These are phyloP conservation scores for Diuraphis noxia DNA, from an alignment of 1,140 invertebrate species.

Conservation along the genomic window DNA sequence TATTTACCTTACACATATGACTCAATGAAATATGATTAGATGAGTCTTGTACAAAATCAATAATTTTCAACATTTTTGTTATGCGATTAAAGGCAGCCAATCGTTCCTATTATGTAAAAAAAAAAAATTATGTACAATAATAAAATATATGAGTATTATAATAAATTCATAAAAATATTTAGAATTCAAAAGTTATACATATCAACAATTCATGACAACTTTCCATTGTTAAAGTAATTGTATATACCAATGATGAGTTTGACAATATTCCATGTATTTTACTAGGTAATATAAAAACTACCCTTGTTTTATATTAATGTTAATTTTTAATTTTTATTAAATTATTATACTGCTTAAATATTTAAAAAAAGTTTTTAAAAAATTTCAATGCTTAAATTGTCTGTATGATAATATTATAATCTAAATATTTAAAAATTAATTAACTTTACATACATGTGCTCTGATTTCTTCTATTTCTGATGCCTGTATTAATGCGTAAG, in stretches of 20 bases:
- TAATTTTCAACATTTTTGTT: constrained; percentile 61
- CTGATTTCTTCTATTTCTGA: constrained; percentile 51
- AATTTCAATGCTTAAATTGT: neutral
- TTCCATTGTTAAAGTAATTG: neutral
- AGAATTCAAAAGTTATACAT: neutral
- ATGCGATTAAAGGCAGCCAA: constrained; percentile 63
- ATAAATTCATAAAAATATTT: neutral
- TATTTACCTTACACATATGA: constrained; percentile 48
- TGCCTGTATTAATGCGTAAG: constrained; percentile 45
- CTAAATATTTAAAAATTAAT: constrained; percentile 39
- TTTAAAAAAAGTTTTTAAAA: neutral
- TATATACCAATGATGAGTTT: too few relatives aligned
- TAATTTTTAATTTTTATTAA: too few relatives aligned
- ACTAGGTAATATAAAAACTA: too few relatives aligned
- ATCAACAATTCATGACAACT: neutral
- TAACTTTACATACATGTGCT: constrained; percentile 40
- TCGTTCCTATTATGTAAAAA: constrained; percentile 59
- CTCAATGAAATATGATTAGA: constrained; percentile 37
- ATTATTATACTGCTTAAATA: too few relatives aligned
- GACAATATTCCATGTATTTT: neutral
- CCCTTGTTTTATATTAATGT: too few relatives aligned
- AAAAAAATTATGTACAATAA: neutral
- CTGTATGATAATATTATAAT: neutral
- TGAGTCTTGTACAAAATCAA: constrained; percentile 54
- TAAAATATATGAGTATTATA: neutral